phyloP scores from a whole-genome alignment of 2,113 vertebrate genomes.

The Petaurus breviceps region DNA sequence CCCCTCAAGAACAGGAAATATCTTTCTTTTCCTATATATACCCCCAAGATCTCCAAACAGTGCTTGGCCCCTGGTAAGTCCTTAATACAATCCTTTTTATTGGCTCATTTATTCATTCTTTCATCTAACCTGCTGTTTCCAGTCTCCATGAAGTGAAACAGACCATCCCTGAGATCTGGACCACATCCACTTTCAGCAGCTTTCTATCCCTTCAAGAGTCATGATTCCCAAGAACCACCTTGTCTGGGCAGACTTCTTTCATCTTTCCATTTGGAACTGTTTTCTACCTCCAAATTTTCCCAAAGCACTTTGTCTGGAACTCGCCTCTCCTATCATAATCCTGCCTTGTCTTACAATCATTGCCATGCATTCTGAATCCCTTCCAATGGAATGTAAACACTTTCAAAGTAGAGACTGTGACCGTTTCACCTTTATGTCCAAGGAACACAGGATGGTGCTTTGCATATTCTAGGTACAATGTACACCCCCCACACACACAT shows the following conservation, averaged over 20 bases:
- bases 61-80: background rate
- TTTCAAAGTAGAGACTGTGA: background rate
- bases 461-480: background rate
- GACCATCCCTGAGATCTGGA: background rate
- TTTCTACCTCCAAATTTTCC: background rate
- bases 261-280: background rate
- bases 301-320: background rate
- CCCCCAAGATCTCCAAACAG: background rate
- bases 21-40: background rate
- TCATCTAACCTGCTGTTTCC: background rate
- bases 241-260: background rate
- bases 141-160: background rate
- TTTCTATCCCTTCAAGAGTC: background rate
- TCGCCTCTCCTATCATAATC: background rate
- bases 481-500: background rate
- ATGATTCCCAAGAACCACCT: background rate
- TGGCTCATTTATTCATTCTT: background rate
- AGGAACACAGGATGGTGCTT: background rate
- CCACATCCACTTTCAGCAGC: background rate
- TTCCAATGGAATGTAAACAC: background rate
- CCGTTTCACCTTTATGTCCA: background rate
- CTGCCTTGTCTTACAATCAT: background rate
- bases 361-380: background rate
- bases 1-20: background rate
- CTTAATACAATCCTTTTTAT: background rate